Base-by-base conservation (phyloP, 2,888 invertebrate genomes). In the Cyaniris semiargus region DNA sequence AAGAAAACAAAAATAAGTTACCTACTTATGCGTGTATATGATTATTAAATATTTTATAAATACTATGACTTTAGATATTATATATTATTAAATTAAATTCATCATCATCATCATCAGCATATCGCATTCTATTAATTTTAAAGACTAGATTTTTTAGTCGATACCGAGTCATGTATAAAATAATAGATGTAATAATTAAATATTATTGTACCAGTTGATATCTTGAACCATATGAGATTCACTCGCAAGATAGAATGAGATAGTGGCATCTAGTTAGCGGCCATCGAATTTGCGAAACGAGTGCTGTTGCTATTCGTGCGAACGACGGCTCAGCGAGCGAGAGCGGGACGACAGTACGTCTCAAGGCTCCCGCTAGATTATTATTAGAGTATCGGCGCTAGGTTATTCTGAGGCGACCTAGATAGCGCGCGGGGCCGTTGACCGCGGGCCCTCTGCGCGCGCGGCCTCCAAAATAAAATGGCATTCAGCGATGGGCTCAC, bases 361-460 rank as follows among this genome's bases (percentile, higher is more conserved):
- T 85, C 89, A 90, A 91, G 91, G 93, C 85, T 91, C 86, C 85
- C 85, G 83, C 85, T 85, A 86, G 89, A 92, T 91, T 92, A 93
- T 92, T 94, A 92, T 93, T 92, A 93, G 92, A 92, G 91, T 93
- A 93, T 93, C 90, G 92, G 93, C 91, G 92, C 93, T 94, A 93
- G 93, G 93, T 93, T 93, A 93, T 93, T 93, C 93, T 90, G 90
- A 93, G 90, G 87, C 92, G 93, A 93, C 94, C 94, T 93, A 94
- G 94, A 93, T 94, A 91, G 85, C 89, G 86, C 87, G 82, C 83
- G 93, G 93, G 93, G 93, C 92, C 93, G 93, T 87, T 94, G 93
- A 93, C 93, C 93, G 93, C 92, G 90, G 89, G 93, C 92, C 93
- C 93, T 93, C 91, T 85, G 89, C 87, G 92, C 90, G 87, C 88